A percentile compares a stretch with the other conserved stretches of the same genome.
Conservation (phyloP, 1,140 invertebrate species). For the Chironomus striatipennis region DNA sequence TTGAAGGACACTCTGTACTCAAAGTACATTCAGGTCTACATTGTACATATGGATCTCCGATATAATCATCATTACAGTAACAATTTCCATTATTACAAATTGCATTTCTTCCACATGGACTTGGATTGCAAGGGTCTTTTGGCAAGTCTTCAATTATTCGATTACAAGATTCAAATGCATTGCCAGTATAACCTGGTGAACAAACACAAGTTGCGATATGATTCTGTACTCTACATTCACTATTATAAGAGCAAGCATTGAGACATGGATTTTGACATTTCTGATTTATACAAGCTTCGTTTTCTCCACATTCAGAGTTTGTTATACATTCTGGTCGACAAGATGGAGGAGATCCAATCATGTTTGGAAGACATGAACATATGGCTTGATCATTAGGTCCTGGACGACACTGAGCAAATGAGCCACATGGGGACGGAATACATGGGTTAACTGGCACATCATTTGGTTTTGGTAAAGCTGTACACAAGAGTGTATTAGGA, state of each 20-base stretch:
- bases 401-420: conserved; percentile 59
- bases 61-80: conserved; percentile 27
- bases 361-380: conserved; percentile 52
- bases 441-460: conserved; percentile 49
- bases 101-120: conserved; percentile 57
- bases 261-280: conserved; percentile 64
- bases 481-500: background rate
- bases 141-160: conserved; percentile 2
- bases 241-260: conserved; percentile 62
- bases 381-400: conserved; percentile 45
- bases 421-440: conserved; percentile 64
- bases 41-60: conserved; percentile 49
- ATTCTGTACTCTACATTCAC: conserved; percentile 62
- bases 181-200: conserved; percentile 53
- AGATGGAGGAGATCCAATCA: conserved; percentile 55
- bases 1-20: conserved; percentile 69
- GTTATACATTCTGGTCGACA: conserved; percentile 58
- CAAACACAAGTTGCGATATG: conserved; percentile 67
- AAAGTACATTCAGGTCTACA: conserved; percentile 77
- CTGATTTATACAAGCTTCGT: conserved; percentile 52
- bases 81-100: conserved; percentile 34
- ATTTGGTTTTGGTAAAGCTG: conserved; percentile 37
- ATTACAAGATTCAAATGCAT: conserved; percentile 54
- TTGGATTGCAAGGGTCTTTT: conserved; percentile 57
- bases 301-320: conserved; percentile 53